Evolutionary conservation across 2,888 invertebrate genomes (phyloP), one percentile per base, ranked within the genome.

Genomic region (Cephus rjabovi): DNA sequence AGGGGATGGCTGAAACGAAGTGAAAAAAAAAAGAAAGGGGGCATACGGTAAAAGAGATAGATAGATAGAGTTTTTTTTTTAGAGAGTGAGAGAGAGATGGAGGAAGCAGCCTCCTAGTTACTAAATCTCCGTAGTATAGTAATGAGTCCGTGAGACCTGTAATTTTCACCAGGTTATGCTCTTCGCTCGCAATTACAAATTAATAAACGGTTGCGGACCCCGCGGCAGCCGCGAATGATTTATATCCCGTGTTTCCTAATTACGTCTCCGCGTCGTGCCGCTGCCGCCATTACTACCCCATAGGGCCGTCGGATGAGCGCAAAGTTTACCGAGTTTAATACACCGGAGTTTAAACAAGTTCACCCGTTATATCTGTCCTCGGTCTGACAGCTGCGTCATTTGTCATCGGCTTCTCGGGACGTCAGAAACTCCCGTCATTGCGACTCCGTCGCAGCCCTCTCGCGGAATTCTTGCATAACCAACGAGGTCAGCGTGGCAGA

Each of bases 131-230:
- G 80, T 84, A 79, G 86, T 85, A 87, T 85, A 87, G 85, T 86
- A 84, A 87, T 81, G 85, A 85, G 85, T 69, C 80, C 83, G 82
- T 77, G 86, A 87, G 84, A 81, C 85, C 87, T 84, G 86, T 87
- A 87, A 89, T 89, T 88, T 89, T 81, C 86, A 82, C 82, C 86
- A 86, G 87, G 83, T 85, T 86, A 84, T 85, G 85, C 79, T 77
- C 23, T 79, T 80, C 80, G 85, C 81, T 85, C 81, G 86, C 88
- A 89, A 89, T 89, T 89, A 88, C 86, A 88, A 89, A 89, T 89
- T 89, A 89, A 89, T 89, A 89, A 88, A 89, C 86, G 89, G 89
- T 87, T 84, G 83, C 79, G 69, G 40, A 74, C 70, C 76, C 68
- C 75, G 71, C 69, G 68, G 40, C 77, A 68, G 40, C 79, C 81